Base-by-base conservation (phyloP, 1,140 invertebrate species). In the Drosophila melanica region DNA sequence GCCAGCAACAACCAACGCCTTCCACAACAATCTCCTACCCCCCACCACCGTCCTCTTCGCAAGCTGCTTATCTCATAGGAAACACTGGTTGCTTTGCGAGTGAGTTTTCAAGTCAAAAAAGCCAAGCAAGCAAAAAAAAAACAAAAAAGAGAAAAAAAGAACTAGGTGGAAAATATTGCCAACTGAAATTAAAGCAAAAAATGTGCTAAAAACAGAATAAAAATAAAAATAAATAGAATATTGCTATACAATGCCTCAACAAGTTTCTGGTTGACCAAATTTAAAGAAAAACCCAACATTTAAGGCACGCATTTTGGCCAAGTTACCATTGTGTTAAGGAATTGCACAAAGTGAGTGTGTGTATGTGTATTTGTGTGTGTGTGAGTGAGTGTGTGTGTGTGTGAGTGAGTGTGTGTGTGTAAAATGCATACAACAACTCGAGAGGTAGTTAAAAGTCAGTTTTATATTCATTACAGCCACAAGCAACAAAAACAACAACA, bases 21-120 rank as follows among this genome's bases (percentile, higher is more conserved):
- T 54, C 20, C 18, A 39, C 8, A 37, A 23, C 20, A 23, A 4
- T 23, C 20, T 23, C 20, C 20, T 23, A 3, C 12, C 76, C 18
- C 37, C 50, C 30, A 23, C 41, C 30, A 12, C 42, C 39, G 18
- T 16, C 16, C 57, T 39, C 6, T 37, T 35, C 51, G 50, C 59
- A 72, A 81, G 67, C 81, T 86, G 82, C 82, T 87, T 87, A 87
- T 87, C 82, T 87, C 82, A 71, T 77, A 71, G 79, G 68, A 87
- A 89, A 87, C 82, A 87, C 82, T 87, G 82, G 82, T 87, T 87
- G 82, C 82, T 89, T 73, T 71, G 47, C 41, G 16, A 57, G 16
- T 33, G 27, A 37, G 41, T 59, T 59, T 59, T 45, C n/a, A 2
- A 53, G n/a, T 30, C 27, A 37, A 57, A 18, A 48, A 27, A 27